Percentiles rank a stretch among this genome's conserved stretches.
Evolutionary conservation across 2,113 vertebrate genomes (phyloP).

Genomic region (Gorsachius goisagi): DNA sequence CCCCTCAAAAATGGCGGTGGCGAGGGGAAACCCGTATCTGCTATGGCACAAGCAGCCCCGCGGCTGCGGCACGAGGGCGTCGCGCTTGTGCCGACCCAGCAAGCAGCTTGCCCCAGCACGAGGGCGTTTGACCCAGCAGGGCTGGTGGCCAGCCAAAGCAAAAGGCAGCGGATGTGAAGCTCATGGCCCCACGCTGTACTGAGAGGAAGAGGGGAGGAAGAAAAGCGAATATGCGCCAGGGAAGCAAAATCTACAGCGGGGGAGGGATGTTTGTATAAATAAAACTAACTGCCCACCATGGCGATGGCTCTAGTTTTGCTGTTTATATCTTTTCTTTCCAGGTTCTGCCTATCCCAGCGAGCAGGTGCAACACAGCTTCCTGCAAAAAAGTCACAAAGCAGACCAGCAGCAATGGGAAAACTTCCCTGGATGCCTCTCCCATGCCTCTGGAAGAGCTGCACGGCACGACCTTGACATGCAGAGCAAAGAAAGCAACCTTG

Average conservation of each 20-base stretch:
- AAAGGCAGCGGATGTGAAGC: not conserved
- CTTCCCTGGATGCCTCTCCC: not conserved
- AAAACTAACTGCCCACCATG: not conserved
- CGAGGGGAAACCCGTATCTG: not conserved
- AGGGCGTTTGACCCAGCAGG: not conserved
- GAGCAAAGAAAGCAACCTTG: not conserved
- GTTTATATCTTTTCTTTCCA: not conserved
- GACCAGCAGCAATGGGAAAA: not conserved
- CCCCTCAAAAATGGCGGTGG: not conserved
- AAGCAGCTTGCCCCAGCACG: not conserved
- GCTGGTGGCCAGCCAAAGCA: not conserved
- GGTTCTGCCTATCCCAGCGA: not conserved
- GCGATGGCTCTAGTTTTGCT: not conserved
- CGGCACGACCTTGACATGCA: accelerated
- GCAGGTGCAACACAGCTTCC: not conserved
- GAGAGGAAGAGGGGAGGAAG: not conserved
- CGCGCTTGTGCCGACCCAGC: accelerated
- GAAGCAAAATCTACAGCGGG: not conserved
- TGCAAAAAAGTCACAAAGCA: not conserved
- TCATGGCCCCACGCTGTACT: not conserved
- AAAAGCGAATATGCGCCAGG: not conserved
- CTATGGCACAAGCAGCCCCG: accelerated
- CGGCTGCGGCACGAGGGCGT: not conserved
- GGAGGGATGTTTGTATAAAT: not conserved
- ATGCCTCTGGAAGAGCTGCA: not conserved